These are phyloP conservation scores for Steromphala cineraria DNA, from an alignment of 2,888 invertebrate genomes.

Conservation along the genomic window DNA sequence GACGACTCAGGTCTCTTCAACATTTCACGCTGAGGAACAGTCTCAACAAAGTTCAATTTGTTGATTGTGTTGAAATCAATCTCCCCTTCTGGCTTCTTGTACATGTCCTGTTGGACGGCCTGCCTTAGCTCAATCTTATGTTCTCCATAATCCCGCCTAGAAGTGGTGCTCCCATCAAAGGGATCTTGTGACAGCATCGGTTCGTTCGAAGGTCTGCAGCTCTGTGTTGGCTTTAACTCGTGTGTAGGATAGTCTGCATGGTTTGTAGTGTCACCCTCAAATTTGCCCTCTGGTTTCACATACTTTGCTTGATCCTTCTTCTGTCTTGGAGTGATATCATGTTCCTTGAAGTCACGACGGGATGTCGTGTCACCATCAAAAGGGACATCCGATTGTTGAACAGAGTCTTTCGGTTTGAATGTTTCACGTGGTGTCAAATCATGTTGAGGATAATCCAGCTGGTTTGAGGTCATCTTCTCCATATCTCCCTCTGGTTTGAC, in stretches of 20 bases:
- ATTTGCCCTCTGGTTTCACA: conserved; percentile 48
- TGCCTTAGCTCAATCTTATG: conserved; percentile 39
- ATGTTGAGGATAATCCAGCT: conserved; percentile 53
- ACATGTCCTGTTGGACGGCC: conserved; percentile 43
- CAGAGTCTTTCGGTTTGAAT: conserved; percentile 55
- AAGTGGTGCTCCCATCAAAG: conserved; percentile 66
- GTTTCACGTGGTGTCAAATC: conserved; percentile 41
- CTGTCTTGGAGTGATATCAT: conserved; percentile 54
- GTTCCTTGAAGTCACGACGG: conserved; percentile 58
- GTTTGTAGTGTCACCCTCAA: conserved; percentile 60
- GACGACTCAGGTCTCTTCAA: not conserved
- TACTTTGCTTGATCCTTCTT: conserved; percentile 48
- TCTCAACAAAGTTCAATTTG: conserved; percentile 31
- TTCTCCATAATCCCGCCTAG: conserved; percentile 21
- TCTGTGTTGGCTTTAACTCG: conserved; percentile 38
- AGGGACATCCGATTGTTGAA: conserved; percentile 55
- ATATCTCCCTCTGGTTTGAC: conserved; percentile 56
- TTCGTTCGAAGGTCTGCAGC: conserved; percentile 55
- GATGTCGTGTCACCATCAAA: conserved; percentile 67
- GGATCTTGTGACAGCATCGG: conserved; percentile 61
- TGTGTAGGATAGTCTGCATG: conserved; percentile 50
- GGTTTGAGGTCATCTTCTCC: conserved; percentile 58
- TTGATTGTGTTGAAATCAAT: conserved; percentile 65
- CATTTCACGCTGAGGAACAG: not conserved
- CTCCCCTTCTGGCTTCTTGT: conserved; percentile 59